These are phyloP conservation scores for Tetanocera ferruginea DNA, from an alignment of 2,888 invertebrate species.

Conservation along the genomic window DNA sequence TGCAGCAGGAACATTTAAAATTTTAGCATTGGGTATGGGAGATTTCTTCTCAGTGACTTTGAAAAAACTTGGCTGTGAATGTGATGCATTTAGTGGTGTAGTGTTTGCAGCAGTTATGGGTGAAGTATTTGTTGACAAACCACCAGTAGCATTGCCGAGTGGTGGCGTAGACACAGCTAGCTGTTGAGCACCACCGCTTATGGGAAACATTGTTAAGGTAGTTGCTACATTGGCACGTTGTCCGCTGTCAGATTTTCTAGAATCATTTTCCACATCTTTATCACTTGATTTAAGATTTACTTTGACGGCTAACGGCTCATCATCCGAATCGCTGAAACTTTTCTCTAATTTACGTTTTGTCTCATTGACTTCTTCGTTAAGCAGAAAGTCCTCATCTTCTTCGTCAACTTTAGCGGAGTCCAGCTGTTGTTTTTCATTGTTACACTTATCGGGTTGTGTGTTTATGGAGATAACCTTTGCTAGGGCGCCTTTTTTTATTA, in stretches of 20 bases:
- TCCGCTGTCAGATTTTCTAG: slow-evolving; percentile 46
- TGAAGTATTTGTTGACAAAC: slow-evolving; percentile 37
- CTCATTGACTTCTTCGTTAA: slow-evolving; percentile 65
- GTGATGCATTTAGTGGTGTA: slow-evolving; percentile 34
- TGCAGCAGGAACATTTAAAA: slow-evolving; percentile 63
- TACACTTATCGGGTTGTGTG: slow-evolving; percentile 10
- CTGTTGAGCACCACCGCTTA: slow-evolving; percentile 21
- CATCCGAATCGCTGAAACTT: slow-evolving; percentile 76
- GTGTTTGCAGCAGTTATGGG: slow-evolving; percentile 1
- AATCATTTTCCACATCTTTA: slow-evolving; percentile 51
- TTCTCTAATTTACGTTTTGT: slow-evolving; percentile 68
- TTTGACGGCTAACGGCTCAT: slow-evolving; percentile 75
- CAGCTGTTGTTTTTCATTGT: slow-evolving; percentile 43
- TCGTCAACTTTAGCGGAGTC: slow-evolving; percentile 54
- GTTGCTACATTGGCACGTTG: slow-evolving; percentile 12
- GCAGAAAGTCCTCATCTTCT: slow-evolving; percentile 65
- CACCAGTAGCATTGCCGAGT: background rate
- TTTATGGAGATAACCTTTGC: slow-evolving; percentile 53
- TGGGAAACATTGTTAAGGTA: slow-evolving; percentile 22
- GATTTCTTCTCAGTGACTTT: slow-evolving; percentile 64
- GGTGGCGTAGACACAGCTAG: slow-evolving; percentile 38
- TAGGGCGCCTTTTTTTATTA: slow-evolving; percentile 64
- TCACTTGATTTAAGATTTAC: slow-evolving; percentile 65
- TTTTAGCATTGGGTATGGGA: slow-evolving; percentile 63
- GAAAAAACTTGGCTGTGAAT: slow-evolving; percentile 42